Evolutionary conservation across 2,113 vertebrate genomes (phyloP).

Genomic region (Myiozetetes cayanensis): DNA sequence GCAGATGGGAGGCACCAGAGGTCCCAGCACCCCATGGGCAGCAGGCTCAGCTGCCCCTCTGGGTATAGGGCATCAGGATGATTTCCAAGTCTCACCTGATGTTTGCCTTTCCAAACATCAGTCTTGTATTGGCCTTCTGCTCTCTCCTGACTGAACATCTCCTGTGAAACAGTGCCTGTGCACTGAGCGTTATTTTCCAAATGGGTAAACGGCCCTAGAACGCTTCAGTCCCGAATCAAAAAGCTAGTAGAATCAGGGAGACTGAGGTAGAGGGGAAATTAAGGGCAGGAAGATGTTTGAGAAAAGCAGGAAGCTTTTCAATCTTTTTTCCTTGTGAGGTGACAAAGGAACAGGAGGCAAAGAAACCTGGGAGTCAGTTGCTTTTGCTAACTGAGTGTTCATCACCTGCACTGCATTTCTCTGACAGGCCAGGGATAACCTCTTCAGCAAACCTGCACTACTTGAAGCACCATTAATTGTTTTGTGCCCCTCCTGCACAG

Average conservation of each 20-base stretch:
- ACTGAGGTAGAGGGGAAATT: not conserved
- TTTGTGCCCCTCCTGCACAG: not conserved
- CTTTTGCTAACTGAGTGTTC: not conserved
- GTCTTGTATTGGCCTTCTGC: not conserved
- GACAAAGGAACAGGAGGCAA: not conserved
- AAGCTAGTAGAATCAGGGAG: not conserved
- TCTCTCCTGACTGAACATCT: not conserved
- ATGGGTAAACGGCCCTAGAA: not conserved
- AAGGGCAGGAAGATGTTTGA: not conserved
- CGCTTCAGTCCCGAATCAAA: not conserved
- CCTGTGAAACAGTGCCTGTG: not conserved
- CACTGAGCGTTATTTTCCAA: not conserved
- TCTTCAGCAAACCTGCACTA: not conserved
- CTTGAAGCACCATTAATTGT: not conserved
- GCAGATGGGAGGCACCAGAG: not conserved
- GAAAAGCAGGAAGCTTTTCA: not conserved
- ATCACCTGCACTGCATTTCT: not conserved
- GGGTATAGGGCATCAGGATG: fast-evolving
- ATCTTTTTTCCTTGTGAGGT: not conserved
- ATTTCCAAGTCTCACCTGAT: not conserved
- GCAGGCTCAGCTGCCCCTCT: not conserved
- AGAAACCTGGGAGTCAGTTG: not conserved
- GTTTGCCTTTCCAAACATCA: not conserved
- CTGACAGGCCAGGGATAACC: not conserved
- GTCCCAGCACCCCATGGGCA: not conserved